A percentile compares a stretch with the other conserved stretches of the same genome.
Conservation (phyloP, 2,797 vertebrate species). For the Micromesistius poutassou region DNA sequence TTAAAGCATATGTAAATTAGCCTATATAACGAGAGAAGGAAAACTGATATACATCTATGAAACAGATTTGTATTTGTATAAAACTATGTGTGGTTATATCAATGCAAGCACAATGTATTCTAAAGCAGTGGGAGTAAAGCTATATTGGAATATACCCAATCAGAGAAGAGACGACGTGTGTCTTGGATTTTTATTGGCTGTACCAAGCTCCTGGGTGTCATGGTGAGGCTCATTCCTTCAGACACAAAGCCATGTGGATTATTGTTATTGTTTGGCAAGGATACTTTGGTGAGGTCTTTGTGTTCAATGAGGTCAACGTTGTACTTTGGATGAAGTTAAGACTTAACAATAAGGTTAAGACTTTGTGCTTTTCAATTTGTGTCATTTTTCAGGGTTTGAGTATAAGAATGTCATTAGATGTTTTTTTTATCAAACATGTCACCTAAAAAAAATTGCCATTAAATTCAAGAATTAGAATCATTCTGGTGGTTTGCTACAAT, state of each 20-base stretch:
- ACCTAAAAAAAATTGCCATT: neutral
- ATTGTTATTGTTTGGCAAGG: neutral
- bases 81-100: constrained; percentile 57
- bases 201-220: neutral
- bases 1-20: constrained; percentile 66
- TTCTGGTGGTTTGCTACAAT: neutral
- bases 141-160: constrained; percentile 9
- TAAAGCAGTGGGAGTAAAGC: constrained; percentile 32
- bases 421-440: neutral
- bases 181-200: constrained; percentile 12
- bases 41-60: constrained; percentile 71
- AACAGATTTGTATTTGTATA: constrained; percentile 69
- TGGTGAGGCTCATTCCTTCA: constrained; percentile 13
- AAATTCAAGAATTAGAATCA: neutral
- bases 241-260: constrained; percentile 2
- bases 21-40: constrained; percentile 63
- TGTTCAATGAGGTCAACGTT: neutral
- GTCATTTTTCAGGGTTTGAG: neutral
- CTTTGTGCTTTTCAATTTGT: neutral
- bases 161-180: neutral
- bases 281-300: neutral
- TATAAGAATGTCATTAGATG: constrained; percentile 2
- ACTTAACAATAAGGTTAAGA: neutral
- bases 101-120: constrained; percentile 75
- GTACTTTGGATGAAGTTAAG: neutral